Conservation (phyloP, 2,113 vertebrate genomes). For the Miniopterus natalensis region DNA sequence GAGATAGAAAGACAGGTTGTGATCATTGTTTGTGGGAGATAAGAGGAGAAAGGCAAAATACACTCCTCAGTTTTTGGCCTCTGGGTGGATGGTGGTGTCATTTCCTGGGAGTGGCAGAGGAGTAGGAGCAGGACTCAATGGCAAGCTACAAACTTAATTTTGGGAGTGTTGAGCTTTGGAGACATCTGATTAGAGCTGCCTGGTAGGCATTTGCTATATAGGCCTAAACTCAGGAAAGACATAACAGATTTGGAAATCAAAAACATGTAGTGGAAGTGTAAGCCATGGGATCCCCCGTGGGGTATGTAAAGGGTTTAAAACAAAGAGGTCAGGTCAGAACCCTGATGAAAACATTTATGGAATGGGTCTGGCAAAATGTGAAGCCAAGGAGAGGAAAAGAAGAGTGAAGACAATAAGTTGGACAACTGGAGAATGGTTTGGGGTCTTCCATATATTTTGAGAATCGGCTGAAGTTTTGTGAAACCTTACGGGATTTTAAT, state of each 20-base stretch:
- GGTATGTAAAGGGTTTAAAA: neutral
- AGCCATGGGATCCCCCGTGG: neutral
- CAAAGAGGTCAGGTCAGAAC: neutral
- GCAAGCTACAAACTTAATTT: neutral
- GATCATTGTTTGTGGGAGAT: neutral
- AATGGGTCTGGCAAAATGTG: neutral
- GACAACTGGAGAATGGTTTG: neutral
- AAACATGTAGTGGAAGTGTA: neutral
- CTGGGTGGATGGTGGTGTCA: neutral
- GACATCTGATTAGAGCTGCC: neutral
- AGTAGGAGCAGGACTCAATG: neutral
- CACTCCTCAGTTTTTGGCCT: neutral
- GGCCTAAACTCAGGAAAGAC: neutral
- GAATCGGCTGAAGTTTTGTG: slow-evolving; percentile 4
- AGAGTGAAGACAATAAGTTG: neutral
- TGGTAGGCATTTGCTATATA: neutral
- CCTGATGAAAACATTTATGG: neutral
- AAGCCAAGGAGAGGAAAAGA: neutral
- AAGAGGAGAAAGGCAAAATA: neutral
- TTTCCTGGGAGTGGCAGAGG: neutral
- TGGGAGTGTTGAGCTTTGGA: neutral
- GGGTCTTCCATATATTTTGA: neutral
- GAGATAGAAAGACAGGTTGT: neutral
- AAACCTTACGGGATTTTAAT: neutral
- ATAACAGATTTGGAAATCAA: neutral